Evolutionary conservation across 1,140 invertebrate species (phyloP), one percentile per base, ranked within the genome.

Genomic region (Cepaea nemoralis): DNA sequence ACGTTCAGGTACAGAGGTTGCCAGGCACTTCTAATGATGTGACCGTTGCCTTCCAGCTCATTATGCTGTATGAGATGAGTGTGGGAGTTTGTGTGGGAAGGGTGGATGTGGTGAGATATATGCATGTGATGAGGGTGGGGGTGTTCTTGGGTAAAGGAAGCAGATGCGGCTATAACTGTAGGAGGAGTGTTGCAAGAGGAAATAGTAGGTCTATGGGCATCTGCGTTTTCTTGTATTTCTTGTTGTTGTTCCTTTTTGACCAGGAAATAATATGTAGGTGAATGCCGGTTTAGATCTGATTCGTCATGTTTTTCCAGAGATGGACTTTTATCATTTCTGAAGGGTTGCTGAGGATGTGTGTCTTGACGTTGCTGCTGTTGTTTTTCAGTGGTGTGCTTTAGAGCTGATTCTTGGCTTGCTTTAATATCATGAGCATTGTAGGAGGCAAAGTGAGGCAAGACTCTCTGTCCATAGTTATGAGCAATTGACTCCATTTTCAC

Each of bases 401-500:
- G 35, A 33, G 78, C 78, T 24, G 78, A 67, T 22, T 80, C 78
- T 33, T 82, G 74, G 87, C 87, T 40, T 24, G 87, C 83, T 78
- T 88, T 87, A 37, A 88, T 83, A 39, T 87, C 82, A 19, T 83
- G 82, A 3, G 85, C 77, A 77, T 88, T 87, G 81, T 86, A 88
- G 24, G 88, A 87, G 5, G 87, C 88, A 67, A 90, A 88, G 76
- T 89, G 88, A 19, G 88, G 87, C 83, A 87, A 82, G 2, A 87
- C 85, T 45, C 84, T 80, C 66, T 88, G 86, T 19, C 88, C 88
- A 80, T 87, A 89, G 75, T 90, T 87, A 63, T 87, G 83, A 19
- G 88, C 89, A n/a, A 93, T 76, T 50, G 88, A 91, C 85, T 93
- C 93, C 92, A 93, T 93, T 85, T 93, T 93, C 10, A 92, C 91